Evolutionary conservation across 2,797 vertebrate species (phyloP), one percentile per base, ranked within the genome.

Genomic region (Rhyacichthys aspro): DNA sequence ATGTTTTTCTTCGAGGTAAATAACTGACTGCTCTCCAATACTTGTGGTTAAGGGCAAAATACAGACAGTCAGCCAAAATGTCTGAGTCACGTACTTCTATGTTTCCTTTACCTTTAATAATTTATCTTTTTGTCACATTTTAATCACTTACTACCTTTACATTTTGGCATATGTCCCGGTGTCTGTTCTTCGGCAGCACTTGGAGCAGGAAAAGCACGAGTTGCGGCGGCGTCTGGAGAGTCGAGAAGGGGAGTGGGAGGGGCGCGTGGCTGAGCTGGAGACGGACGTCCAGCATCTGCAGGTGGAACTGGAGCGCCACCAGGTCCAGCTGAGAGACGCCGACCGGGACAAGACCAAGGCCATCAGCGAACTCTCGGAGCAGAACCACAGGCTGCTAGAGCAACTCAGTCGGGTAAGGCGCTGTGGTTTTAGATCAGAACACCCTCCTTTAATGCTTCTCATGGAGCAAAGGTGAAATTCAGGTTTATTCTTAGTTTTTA

Each of bases 161-260:
- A 41, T 41, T 44, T 11, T 44, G 17, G 5, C 2, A 19, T 44
- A 9, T 55, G 23, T 28, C 23, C 23, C 3, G 3, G 1, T 28
- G 4, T 28, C 32, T 49, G 17, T 12, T 37, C n/a, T n/a, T 65
- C 14, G 16, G n/a, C 81, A 99, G 97, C 94, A 95, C 83, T 90
- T 98, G 87, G 96, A 98, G 79, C 98, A 98, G 88, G 98, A 99
- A 83, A 98, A 98, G 68, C 95, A 99, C 0, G 97, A 98, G 78
- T 56, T 98, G 72, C 91, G 95, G 55, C 88, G 95, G 56, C 93
- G 96, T 7, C 91, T 98, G 78, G 96, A 98, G 81, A 97, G 94
- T 63, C 93, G 93, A 41, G 96, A 98, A 85, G 96, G 98, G 0
- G 97, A 98, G 73, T 99, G 98, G 98, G 97, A 98, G 90, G 94